A percentile compares a stretch with the other conserved stretches of the same genome.
Evolutionary conservation across 2,797 vertebrate genomes (phyloP).

Genomic region (Falco naumanni): DNA sequence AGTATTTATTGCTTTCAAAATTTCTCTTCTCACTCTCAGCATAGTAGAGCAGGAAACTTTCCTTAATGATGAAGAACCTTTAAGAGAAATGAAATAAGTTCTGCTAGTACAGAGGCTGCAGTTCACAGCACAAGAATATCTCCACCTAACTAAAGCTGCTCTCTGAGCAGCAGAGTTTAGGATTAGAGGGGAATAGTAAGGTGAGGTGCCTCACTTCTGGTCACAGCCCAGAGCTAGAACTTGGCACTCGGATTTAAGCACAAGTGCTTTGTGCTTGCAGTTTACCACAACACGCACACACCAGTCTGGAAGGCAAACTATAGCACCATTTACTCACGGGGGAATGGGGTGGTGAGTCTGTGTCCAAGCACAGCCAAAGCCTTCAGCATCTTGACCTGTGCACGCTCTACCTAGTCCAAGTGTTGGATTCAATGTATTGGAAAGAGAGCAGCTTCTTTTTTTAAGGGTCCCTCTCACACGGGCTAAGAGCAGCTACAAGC

Average conservation of each 20-base stretch:
- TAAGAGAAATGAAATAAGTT: slow-evolving; percentile 11
- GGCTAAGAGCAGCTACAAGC: not conserved
- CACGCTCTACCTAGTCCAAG: accelerated
- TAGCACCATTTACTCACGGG: not conserved
- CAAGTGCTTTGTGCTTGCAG: not conserved
- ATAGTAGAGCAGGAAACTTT: slow-evolving; percentile 97
- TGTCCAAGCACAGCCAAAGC: not conserved
- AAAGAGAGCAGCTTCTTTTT: not conserved
- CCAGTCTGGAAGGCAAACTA: not conserved
- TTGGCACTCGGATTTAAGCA: not conserved
- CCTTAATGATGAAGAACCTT: slow-evolving; percentile 97
- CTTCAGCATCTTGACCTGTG: not conserved
- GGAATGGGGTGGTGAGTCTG: accelerated
- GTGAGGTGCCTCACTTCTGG: not conserved
- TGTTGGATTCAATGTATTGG: not conserved
- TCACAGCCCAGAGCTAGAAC: not conserved
- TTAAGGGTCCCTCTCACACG: not conserved
- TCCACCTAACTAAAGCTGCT: not conserved
- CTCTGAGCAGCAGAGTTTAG: not conserved
- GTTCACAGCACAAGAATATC: not conserved
- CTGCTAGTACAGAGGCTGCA: not conserved
- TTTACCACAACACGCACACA: not conserved
- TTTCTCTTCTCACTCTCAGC: slow-evolving; percentile 92
- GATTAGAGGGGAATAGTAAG: too few relatives aligned
- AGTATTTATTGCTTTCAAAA: slow-evolving; percentile 93